Evolutionary conservation across 1,140 invertebrate species (phyloP).

Genomic region (Drosophila setifemur): DNA sequence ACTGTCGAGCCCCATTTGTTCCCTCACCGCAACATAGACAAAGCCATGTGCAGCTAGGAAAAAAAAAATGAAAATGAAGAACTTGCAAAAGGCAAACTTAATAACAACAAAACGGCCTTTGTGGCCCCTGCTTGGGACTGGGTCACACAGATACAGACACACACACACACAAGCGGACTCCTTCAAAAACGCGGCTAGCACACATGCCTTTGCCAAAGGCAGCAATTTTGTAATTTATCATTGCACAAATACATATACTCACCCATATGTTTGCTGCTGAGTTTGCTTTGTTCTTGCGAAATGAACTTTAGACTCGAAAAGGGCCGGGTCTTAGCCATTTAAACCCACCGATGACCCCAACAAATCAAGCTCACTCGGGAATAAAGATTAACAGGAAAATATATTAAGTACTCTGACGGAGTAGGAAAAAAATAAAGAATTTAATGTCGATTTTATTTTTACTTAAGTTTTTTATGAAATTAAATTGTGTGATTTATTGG

Average conservation of each 20-base stretch:
- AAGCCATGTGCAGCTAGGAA: constrained; percentile 49
- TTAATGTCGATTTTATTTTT: too few relatives aligned
- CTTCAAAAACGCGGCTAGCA: neutral
- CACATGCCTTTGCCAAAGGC: constrained; percentile 58
- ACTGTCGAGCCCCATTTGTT: constrained; percentile 58
- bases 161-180: neutral
- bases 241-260: constrained; percentile 61
- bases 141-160: constrained; percentile 34
- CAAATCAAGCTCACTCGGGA: constrained; percentile 23
- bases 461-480: too few relatives aligned
- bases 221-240: constrained; percentile 80
- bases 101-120: constrained; percentile 80
- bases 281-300: constrained; percentile 56
- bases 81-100: constrained; percentile 75
- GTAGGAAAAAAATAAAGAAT: neutral
- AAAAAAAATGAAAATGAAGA: constrained; percentile 31
- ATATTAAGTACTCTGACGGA: neutral
- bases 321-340: constrained; percentile 57
- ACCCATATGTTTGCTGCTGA: constrained; percentile 23
- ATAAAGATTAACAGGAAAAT: constrained; percentile 7
- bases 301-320: constrained; percentile 65
- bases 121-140: constrained; percentile 51
- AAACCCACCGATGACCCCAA: constrained; percentile 44
- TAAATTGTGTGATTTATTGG: too few relatives aligned
- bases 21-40: constrained; percentile 20